A percentile compares a stretch with the other conserved stretches of the same genome.
phyloP scores from a whole-genome alignment of 2,113 vertebrate genomes.

The Coptodon rendalli region DNA sequence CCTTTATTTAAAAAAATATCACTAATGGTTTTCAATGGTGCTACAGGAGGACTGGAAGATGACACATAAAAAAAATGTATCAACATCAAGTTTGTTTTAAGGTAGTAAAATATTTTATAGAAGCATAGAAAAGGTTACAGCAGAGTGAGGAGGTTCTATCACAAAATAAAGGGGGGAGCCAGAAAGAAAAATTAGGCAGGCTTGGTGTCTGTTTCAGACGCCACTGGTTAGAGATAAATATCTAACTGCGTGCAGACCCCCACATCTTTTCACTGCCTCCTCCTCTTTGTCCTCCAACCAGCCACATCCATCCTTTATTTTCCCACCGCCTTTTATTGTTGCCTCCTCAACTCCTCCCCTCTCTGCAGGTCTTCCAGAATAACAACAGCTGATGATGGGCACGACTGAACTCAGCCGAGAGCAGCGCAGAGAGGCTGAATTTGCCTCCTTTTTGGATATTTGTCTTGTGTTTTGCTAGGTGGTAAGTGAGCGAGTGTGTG shows the following conservation, averaged over 20 bases:
- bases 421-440: not conserved
- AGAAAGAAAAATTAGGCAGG: not conserved
- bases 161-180: not conserved
- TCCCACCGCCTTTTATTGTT: not conserved
- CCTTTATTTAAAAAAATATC: not conserved
- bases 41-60: not conserved
- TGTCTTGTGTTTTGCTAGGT: not conserved
- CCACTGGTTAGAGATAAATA: not conserved
- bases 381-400: conserved; percentile 61
- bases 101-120: not conserved
- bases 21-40: not conserved
- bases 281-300: conserved; percentile 17
- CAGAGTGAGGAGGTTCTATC: not conserved
- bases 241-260: not conserved
- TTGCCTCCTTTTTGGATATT: conserved; percentile 42
- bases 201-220: not conserved
- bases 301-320: conserved; percentile 8
- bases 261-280: not conserved
- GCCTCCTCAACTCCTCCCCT: not conserved
- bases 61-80: not conserved
- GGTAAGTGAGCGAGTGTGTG: not conserved
- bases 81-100: not conserved
- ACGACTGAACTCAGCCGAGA: conserved; percentile 41
- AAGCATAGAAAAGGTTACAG: not conserved
- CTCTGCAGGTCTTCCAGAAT: conserved; percentile 49